Evolutionary conservation across 2,888 invertebrate species (phyloP).

Genomic region (Tuta absoluta): DNA sequence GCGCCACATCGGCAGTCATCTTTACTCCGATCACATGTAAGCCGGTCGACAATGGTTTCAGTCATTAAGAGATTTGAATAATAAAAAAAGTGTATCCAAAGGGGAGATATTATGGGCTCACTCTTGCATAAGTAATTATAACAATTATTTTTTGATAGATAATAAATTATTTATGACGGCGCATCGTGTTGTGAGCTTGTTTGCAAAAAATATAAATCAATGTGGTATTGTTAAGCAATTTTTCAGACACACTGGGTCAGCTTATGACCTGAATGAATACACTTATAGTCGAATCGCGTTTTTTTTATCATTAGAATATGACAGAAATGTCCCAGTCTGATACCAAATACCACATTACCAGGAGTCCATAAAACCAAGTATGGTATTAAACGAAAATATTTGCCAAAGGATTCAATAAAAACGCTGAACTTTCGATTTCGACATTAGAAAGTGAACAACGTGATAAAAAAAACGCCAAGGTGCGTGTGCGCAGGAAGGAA

Average conservation of each 20-base stretch:
- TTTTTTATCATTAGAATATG: no score
- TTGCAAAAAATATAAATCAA: neutral
- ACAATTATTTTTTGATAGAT: slow-evolving; percentile 78
- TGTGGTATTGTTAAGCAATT: neutral
- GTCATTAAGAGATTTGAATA: slow-evolving; percentile 77
- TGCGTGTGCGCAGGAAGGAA: slow-evolving; percentile 29
- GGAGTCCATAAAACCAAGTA: slow-evolving; percentile 5
- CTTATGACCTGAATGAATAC: no score
- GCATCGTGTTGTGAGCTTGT: slow-evolving; percentile 27
- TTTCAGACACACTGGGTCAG: no score
- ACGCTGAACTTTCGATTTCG: slow-evolving; percentile 26
- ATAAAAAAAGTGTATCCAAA: slow-evolving; percentile 57
- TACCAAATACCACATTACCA: slow-evolving; percentile 3
- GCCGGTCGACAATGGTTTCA: slow-evolving; percentile 57
- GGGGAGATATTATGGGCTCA: slow-evolving; percentile 60
- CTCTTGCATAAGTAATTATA: slow-evolving; percentile 76
- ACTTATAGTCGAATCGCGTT: neutral
- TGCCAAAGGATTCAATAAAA: slow-evolving; percentile 13
- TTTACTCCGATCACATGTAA: slow-evolving; percentile 42
- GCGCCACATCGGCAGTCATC: no score
- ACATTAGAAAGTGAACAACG: slow-evolving; percentile 28
- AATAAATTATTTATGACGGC: slow-evolving; percentile 72
- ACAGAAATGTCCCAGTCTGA: no score
- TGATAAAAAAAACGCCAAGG: slow-evolving; percentile 27
- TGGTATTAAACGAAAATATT: slow-evolving; percentile 16